Conservation (phyloP, 2,888 invertebrate genomes). For the Furcula furcula region DNA sequence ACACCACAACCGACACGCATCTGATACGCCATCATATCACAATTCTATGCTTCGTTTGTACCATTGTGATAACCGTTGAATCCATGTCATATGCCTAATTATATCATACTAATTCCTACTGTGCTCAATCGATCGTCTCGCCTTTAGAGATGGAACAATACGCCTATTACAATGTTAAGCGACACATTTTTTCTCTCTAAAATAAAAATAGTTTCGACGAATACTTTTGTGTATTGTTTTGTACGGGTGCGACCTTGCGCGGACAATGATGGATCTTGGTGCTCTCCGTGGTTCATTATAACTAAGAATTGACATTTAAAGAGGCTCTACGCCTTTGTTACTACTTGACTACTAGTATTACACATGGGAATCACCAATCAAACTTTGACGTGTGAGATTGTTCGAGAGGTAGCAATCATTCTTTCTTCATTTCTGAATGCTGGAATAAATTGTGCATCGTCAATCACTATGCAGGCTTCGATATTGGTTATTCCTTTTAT, state of each 20-base stretch:
- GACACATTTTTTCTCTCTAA: conserved; percentile 24
- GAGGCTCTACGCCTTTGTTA: conserved; percentile 47
- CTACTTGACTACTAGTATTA: conserved; percentile 73
- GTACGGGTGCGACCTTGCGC: conserved; percentile 51
- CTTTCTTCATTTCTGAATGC: conserved; percentile 48
- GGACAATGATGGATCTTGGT: conserved; percentile 65
- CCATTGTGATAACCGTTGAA: conserved; percentile 73
- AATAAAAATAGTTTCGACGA: conserved; percentile 23
- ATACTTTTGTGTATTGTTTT: conserved; percentile 53
- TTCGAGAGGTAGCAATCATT: conserved; percentile 61
- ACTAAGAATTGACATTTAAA: conserved; percentile 42
- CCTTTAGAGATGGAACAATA: conserved; percentile 38
- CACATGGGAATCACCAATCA: conserved; percentile 81
- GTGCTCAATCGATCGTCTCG: conserved; percentile 63
- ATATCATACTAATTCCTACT: conserved; percentile 67
- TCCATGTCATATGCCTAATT: conserved; percentile 79
- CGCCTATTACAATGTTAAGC: conserved; percentile 22
- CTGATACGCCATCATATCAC: conserved; percentile 72
- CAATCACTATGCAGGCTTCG: conserved; percentile 60
- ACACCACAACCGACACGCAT: conserved; percentile 58
- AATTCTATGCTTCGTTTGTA: conserved; percentile 75
- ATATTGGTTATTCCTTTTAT: conserved; percentile 54
- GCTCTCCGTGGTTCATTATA: conserved; percentile 38
- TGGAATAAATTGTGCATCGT: conserved; percentile 60
- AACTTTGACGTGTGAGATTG: conserved; percentile 69